Evolutionary conservation across 1,140 invertebrate species (phyloP).

Genomic region (Idris sp.): DNA sequence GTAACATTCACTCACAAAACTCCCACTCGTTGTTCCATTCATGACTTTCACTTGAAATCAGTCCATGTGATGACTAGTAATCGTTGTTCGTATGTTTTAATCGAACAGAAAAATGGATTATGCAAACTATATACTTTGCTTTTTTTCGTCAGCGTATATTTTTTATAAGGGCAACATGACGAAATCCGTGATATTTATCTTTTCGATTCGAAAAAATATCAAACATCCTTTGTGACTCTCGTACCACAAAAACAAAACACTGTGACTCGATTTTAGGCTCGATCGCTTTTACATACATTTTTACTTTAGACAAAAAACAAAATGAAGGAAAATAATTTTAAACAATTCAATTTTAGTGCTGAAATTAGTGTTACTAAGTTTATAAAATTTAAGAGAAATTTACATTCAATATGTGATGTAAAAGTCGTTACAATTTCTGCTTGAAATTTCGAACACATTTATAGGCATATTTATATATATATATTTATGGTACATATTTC

Average conservation of each 20-base stretch:
- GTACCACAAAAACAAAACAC: conserved; percentile 24
- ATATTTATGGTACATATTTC: too few species aligned
- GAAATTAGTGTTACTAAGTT: too few species aligned
- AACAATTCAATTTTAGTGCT: too few species aligned
- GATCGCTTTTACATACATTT: neutral
- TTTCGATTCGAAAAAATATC: conserved; percentile 63
- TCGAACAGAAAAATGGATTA: conserved; percentile 14
- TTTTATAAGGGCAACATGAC: conserved; percentile 10
- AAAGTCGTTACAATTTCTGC: too few species aligned
- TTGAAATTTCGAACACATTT: too few species aligned
- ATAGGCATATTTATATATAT: too few species aligned
- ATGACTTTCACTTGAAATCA: conserved; percentile 18
- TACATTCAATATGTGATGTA: too few species aligned
- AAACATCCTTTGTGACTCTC: conserved; percentile 60
- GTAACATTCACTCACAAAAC: conserved; percentile 34
- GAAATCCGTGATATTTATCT: conserved; percentile 26
- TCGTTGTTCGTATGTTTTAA: conserved; percentile 30
- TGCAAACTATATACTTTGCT: conserved; percentile 4
- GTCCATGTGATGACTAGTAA: conserved; percentile 17
- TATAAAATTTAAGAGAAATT: too few species aligned
- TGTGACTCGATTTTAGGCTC: conserved; percentile 10
- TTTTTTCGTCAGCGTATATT: too few species aligned
- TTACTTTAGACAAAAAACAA: too few species aligned
- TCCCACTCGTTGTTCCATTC: conserved; percentile 23
- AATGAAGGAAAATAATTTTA: too few species aligned